Evolutionary conservation across 92 coral and sea anemone species (phyloP).

Genomic region (Porites cylindrica): DNA sequence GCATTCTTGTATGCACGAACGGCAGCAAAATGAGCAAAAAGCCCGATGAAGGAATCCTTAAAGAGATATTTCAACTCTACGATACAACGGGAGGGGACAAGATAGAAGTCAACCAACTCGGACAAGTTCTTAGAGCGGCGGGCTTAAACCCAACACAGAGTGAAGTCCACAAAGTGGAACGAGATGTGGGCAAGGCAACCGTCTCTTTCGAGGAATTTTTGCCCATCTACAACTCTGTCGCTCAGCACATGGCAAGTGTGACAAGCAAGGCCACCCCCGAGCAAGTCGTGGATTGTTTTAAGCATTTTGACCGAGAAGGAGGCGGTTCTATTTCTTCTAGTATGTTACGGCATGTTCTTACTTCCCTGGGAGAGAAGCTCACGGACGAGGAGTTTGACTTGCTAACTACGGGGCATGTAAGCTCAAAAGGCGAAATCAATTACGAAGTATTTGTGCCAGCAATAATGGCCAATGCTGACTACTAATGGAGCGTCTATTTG

Average conservation of each 20-base stretch:
- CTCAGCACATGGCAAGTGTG: slow-evolving; percentile 79
- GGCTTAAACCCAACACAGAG: slow-evolving; percentile 93
- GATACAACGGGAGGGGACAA: slow-evolving; percentile 89
- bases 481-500: neutral
- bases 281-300: slow-evolving; percentile 90
- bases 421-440: slow-evolving; percentile 84
- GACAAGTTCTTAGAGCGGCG: slow-evolving; percentile 91
- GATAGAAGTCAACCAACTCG: slow-evolving; percentile 80
- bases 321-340: slow-evolving; percentile 86
- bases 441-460: slow-evolving; percentile 72
- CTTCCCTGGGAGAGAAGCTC: slow-evolving; percentile 94
- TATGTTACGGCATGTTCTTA: slow-evolving; percentile 91
- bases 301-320: slow-evolving; percentile 90
- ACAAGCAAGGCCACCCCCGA: slow-evolving; percentile 83
- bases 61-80: slow-evolving; percentile 90
- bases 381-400: slow-evolving; percentile 91
- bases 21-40: slow-evolving; percentile 59
- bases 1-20: neutral
- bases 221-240: slow-evolving; percentile 91
- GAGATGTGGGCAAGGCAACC: slow-evolving; percentile 83
- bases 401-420: slow-evolving; percentile 84
- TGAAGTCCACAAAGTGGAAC: slow-evolving; percentile 89
- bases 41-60: slow-evolving; percentile 83
- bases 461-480: slow-evolving; percentile 41
- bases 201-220: slow-evolving; percentile 91